Conservation (phyloP, 1,140 invertebrate species). For the Drosophila prosaltans region DNA sequence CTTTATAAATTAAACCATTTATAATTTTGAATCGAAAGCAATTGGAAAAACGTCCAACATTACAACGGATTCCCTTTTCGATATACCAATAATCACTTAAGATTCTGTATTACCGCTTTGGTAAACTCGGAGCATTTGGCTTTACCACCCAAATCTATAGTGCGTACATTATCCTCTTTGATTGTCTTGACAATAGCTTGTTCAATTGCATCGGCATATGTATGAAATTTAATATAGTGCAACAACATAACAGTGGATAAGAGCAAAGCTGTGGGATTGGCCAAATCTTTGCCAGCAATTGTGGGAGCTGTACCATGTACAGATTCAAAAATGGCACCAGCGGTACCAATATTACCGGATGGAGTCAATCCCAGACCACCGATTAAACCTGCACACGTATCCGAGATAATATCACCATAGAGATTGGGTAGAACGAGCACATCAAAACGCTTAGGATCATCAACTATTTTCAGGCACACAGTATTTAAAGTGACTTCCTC, state of each 20-base stretch:
- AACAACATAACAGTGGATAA: slow-evolving; percentile 99
- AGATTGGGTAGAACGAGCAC: slow-evolving; percentile 99
- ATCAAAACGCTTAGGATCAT: slow-evolving; percentile 97
- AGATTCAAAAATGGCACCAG: slow-evolving; percentile 99
- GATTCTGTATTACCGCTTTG: slow-evolving; percentile 91
- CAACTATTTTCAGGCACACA: slow-evolving; percentile 99
- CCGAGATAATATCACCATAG: slow-evolving; percentile 99
- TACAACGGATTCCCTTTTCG: not conserved
- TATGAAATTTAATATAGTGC: slow-evolving; percentile 93
- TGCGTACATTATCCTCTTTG: slow-evolving; percentile 92
- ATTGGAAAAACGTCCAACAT: slow-evolving; percentile 4
- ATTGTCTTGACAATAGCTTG: slow-evolving; percentile 95
- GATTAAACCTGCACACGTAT: slow-evolving; percentile 99
- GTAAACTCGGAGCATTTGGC: slow-evolving; percentile 99
- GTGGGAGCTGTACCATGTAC: slow-evolving; percentile 99
- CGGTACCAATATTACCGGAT: slow-evolving; percentile 98
- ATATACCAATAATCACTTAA: slow-evolving; percentile 9
- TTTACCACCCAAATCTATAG: slow-evolving; percentile 97
- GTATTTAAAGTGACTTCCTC: slow-evolving; percentile 99
- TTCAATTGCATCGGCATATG: slow-evolving; percentile 94
- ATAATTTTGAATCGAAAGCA: not conserved
- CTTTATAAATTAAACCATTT: not conserved
- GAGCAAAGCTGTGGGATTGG: slow-evolving; percentile 98
- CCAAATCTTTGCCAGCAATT: slow-evolving; percentile 98
- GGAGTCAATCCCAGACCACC: slow-evolving; percentile 99